Base-by-base conservation (phyloP, 2,888 invertebrate species). In the Caenorhabditis panamensis region DNA sequence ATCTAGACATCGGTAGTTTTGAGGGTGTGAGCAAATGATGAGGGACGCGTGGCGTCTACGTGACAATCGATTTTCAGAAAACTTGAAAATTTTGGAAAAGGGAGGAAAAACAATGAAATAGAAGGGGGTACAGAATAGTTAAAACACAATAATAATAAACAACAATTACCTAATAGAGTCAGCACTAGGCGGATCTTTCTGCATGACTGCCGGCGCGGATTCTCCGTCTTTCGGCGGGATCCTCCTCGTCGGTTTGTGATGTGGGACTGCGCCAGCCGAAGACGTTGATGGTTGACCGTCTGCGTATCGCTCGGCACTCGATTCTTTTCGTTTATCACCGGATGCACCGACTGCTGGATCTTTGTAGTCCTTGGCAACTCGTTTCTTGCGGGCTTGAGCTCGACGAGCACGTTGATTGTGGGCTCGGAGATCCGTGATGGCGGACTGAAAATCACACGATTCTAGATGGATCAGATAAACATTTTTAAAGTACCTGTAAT, bases 401-500 rank as follows among this genome's bases (percentile, higher is more conserved):
- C 59, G 63, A 13, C 77, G 69, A 22, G 71, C 71, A 53, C 71
- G 71, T 54, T 71, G 71, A 28, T 71, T 71, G 22, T 71, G 54
- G 13, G 59, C 63, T 3, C 79, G 66, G 6, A 79, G 68, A 2
- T 79, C 79, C n/a, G 22, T 24, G 49, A 79, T 79, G 9, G 79
- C 62, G 13, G 72, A 73, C 79, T 79, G 79, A n/a, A 78, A 77
- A 31, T 31, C 4, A 31, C 5, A 31, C 4, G 31, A 6, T 44
- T 11, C n/a, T 3, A 11, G 16, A 6, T 44, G 36, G 4, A 22
- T 67, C 16, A 18, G 16, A n/a, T n/a, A n/a, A n/a, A n/a, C n/a
- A n/a, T n/a, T 37, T 1, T 36, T 13, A 1, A 1, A 2, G 6
- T 47, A 87, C 87, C 84, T 96, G 94, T 86, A 98, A 95, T 90